Evolutionary conservation across 2,888 invertebrate genomes (phyloP), one percentile per base, ranked within the genome.

Genomic region (Tenthredo distinguenda): DNA sequence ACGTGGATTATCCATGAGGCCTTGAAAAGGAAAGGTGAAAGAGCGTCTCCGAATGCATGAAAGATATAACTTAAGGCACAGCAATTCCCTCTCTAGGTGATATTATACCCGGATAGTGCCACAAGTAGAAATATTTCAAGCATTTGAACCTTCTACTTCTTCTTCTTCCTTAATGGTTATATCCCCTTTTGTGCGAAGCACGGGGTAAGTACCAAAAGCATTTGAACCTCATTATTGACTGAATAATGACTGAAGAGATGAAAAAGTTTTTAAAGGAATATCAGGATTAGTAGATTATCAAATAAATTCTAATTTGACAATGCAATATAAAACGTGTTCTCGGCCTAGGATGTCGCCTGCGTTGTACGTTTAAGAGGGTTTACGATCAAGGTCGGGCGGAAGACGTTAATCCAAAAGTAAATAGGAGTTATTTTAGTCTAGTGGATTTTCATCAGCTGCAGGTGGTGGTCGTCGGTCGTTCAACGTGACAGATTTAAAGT

Each of bases 1-100:
- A 50, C 81, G 83, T 71, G 83, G 55, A 86, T 40, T 65, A 47
- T 86, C 21, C 47, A 77, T 84, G 43, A 84, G 34, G 34, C 21
- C 34, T 55, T 58, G 1, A 58, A 40, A 34, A 18, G 34, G 9
- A 50, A n/a, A 55, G 50, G 50, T 40, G 72, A 21, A 43, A 43
- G 10, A 74, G 72, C 40, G 9, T 34, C 68, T 34, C 18, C 34
- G 18, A 68, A 68, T 68, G 31, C 68, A 68, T 34, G 7, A 68
- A 18, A 68, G 34, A 26, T 21, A 74, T 43, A 74, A 40, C 43
- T 74, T 43, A 26, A 74, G 21, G 21, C 12, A 7, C 7, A 21
- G 43, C 21, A n/a, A 74, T 74, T 74, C 21, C n/a, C 26, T 74
- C 72, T 10, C 43, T 37, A 15, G 18, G 18, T 71, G 34, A 34